Base-by-base conservation (phyloP, 1,140 invertebrate genomes). In the Pantala flavescens region DNA sequence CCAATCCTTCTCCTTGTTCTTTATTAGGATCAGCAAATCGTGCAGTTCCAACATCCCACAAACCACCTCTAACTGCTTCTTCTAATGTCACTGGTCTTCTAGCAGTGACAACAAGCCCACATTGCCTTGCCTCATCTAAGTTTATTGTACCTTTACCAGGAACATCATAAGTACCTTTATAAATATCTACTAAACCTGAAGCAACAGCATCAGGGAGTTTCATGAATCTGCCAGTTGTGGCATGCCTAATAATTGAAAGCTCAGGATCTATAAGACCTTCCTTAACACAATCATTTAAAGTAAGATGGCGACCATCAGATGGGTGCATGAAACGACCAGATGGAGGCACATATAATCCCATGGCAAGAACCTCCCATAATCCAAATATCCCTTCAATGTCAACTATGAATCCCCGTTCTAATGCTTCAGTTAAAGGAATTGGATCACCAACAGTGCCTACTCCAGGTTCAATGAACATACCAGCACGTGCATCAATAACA, bases 321-420 rank as follows among this genome's bases (percentile, higher is more conserved):
- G 96, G 95, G 82, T 97, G 92, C 12, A 92, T 84, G 79, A 98
- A 92, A 76, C 88, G 86, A 19, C 90, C 87, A 71, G 89, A 88
- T 24, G 87, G 82, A 2, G 86, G 80, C 77, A 94, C 88, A 80
- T 93, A 95, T 77, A 96, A 86, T 75, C 92, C 91, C 88, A 94
- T 92, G 71, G 88, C 84, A 43, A 98, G 82, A 14, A 91, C 88
- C 80, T 97, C 93, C 77, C 95, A 91, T 2, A 98, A 81, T 43
- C 89, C 89, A 79, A 94, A 93, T 24, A 90, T 88, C 74, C 87
- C 90, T 84, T 95, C 93, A 77, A 94, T 93, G 80, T 95, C 93
- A 19, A 95, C 86, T 77, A 96, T 92, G 42, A 93, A 85, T 19
- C 92, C 92, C 77, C 89, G 80, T 71, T 90, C 88, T 77, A 95